These are phyloP conservation scores for Cydia fagiglandana DNA, from an alignment of 1,140 invertebrate species.

Conservation along the genomic window DNA sequence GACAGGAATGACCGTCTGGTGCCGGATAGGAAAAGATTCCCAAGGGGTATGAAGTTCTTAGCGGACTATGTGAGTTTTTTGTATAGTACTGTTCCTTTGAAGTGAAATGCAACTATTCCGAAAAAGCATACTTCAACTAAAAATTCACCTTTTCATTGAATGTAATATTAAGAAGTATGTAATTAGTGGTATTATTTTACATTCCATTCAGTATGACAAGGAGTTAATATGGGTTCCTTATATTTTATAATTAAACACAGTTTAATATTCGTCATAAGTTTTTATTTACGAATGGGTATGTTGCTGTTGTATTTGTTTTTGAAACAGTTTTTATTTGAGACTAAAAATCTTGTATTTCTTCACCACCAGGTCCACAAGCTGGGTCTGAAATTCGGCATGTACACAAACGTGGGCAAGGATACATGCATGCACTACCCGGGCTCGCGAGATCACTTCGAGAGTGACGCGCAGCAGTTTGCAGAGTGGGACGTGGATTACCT, in stretches of 20 bases:
- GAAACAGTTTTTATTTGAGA: background rate
- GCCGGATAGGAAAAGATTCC: conserved; percentile 88
- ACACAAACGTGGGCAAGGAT: conserved; percentile 89
- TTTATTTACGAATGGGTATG: background rate
- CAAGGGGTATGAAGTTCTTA: conserved; percentile 89
- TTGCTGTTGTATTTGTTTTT: conserved; percentile 20
- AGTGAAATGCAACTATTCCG: no score
- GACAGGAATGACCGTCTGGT: conserved; percentile 84
- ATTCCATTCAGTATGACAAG: no score
- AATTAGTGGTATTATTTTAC: no score
- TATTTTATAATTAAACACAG: no score
- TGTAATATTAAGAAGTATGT: no score
- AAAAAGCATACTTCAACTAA: no score
- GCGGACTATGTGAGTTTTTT: conserved; percentile 88
- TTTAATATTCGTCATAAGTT: no score
- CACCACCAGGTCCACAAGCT: conserved; percentile 84
- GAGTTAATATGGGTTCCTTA: no score
- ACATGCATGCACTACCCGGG: conserved; percentile 93
- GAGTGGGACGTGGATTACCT: conserved; percentile 93
- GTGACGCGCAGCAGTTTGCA: conserved; percentile 91
- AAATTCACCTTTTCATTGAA: no score
- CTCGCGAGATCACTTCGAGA: conserved; percentile 84
- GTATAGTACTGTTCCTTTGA: background rate
- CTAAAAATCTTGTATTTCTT: no score
- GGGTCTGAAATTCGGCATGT: conserved; percentile 93